These are phyloP conservation scores for Arrhopalites spinosus DNA, from an alignment of 2,888 invertebrate genomes.

Conservation along the genomic window DNA sequence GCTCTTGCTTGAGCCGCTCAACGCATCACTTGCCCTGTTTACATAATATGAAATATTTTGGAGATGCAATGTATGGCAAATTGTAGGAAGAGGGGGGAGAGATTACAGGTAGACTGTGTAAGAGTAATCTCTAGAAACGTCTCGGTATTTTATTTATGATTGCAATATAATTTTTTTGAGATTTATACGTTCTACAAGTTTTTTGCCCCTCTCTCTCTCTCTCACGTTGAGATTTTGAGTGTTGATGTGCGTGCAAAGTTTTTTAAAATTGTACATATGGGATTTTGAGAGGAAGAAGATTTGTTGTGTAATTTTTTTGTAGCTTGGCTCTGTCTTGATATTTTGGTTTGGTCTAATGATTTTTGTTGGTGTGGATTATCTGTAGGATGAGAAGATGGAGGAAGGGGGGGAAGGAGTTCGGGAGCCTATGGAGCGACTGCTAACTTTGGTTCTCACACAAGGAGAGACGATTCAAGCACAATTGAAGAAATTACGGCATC, in stretches of 20 bases:
- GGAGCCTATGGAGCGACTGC: conserved; percentile 63
- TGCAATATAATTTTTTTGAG: no score
- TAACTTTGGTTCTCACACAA: conserved; percentile 67
- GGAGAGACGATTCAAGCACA: conserved; percentile 66
- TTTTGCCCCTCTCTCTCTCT: no score
- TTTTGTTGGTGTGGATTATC: background rate
- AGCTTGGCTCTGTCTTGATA: background rate
- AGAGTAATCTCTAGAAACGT: no score
- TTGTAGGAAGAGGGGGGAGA: no score
- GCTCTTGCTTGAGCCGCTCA: no score
- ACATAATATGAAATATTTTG: no score
- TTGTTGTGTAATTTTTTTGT: background rate
- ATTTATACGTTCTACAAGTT: no score
- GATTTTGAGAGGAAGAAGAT: background rate
- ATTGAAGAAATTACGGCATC: conserved; percentile 64
- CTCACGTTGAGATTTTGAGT: no score
- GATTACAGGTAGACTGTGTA: no score
- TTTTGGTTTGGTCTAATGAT: background rate
- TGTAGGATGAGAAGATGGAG: conserved; percentile 30
- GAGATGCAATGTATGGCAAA: no score
- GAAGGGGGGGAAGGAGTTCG: conserved; percentile 39
- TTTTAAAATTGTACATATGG: background rate
- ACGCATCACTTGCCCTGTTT: no score
- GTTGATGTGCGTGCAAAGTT: background rate
- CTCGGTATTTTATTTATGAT: no score